Evolutionary conservation across 2,888 invertebrate species (phyloP).

Genomic region (Julus scanicus): DNA sequence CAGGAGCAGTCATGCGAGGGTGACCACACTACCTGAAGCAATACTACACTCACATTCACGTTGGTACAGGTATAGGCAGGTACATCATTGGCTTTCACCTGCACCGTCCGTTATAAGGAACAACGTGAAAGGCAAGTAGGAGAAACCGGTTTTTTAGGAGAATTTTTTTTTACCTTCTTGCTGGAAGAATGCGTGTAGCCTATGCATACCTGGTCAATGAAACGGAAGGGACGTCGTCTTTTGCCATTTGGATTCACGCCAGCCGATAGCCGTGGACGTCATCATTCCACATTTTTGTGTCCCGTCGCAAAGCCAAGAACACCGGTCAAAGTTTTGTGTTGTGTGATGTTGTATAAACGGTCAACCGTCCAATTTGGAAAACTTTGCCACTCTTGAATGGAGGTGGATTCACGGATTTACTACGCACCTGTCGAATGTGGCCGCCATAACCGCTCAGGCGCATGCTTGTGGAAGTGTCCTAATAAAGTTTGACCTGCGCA

Average conservation of each 20-base stretch:
- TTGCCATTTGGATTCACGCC: slow-evolving; percentile 13
- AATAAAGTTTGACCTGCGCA: slow-evolving; percentile 1
- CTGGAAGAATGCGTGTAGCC: slow-evolving; percentile 13
- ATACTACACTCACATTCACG: background rate
- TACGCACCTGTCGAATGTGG: background rate
- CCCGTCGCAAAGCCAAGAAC: background rate
- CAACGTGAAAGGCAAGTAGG: slow-evolving; percentile 34
- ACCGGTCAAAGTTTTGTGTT: background rate
- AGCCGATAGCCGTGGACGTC: slow-evolving; percentile 4
- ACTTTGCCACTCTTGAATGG: background rate
- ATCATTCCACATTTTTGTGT: background rate
- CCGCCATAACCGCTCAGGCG: slow-evolving; percentile 21
- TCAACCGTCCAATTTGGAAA: background rate
- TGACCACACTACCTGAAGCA: background rate
- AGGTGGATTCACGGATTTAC: background rate
- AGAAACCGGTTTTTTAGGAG: too few relatives aligned
- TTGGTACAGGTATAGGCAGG: too few relatives aligned
- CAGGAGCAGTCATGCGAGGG: background rate
- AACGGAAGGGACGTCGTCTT: slow-evolving; percentile 52
- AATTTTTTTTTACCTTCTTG: slow-evolving; percentile 44
- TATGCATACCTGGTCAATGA: slow-evolving; percentile 52
- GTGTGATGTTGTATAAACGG: background rate
- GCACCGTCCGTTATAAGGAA: slow-evolving; percentile 47
- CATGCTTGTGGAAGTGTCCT: background rate
- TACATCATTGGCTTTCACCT: slow-evolving; percentile 39